Evolutionary conservation across 2,888 invertebrate genomes (phyloP).

Genomic region (Galeruca laticollis): DNA sequence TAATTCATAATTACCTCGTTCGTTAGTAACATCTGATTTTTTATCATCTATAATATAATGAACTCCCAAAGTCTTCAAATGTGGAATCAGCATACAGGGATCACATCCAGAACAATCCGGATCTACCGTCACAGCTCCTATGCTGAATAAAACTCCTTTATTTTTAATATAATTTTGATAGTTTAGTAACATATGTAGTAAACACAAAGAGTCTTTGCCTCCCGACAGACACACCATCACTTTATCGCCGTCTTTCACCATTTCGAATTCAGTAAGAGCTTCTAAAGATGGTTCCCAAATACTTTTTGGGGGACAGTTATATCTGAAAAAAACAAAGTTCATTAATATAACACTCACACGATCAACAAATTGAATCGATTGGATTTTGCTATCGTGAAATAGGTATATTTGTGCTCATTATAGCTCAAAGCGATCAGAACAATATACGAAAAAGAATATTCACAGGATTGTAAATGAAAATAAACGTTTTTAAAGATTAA

Average conservation of each 20-base stretch:
- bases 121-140: conserved; percentile 83
- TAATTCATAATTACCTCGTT: conserved; percentile 51
- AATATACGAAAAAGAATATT: no score
- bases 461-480: no score
- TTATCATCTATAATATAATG: conserved; percentile 80
- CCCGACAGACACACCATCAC: conserved; percentile 85
- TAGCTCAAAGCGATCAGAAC: no score
- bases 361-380: no score
- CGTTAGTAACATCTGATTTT: conserved; percentile 54
- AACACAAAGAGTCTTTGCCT: conserved; percentile 84
- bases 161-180: conserved; percentile 83
- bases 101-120: conserved; percentile 70
- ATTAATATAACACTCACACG: background rate
- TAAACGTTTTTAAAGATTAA: no score
- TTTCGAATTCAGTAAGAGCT: conserved; percentile 85
- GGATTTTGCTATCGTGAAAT: no score
- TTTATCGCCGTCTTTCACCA: conserved; percentile 86
- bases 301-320: conserved; percentile 83
- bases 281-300: conserved; percentile 87
- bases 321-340: conserved; percentile 57
- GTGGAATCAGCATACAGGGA: conserved; percentile 77
- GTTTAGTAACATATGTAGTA: conserved; percentile 86
- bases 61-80: conserved; percentile 78
- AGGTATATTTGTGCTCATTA: no score
- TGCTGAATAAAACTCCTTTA: conserved; percentile 80